phyloP scores from a whole-genome alignment of 2,113 vertebrate genomes.

The Peromyscus maniculatus region DNA sequence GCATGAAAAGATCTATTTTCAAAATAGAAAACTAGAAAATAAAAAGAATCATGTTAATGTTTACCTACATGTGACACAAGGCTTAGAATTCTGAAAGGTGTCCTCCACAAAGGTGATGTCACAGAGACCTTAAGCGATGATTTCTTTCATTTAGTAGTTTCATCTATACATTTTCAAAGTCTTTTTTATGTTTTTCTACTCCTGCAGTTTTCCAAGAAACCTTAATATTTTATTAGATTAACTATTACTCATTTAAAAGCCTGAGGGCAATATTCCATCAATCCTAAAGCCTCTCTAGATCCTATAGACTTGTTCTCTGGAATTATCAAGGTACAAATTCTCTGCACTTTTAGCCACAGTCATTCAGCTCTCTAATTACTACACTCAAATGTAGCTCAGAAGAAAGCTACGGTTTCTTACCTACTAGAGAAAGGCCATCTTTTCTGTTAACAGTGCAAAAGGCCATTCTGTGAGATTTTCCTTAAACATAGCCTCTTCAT shows the following conservation, averaged over 20 bases:
- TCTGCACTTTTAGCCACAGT: not conserved
- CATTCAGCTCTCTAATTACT: slow-evolving; percentile 17
- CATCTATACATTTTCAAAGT: not conserved
- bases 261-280: not conserved
- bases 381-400: not conserved
- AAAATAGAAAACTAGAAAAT: not conserved
- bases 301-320: not conserved
- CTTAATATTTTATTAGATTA: slow-evolving; percentile 13
- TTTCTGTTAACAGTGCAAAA: not conserved
- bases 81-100: not conserved
- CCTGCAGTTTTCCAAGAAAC: not conserved
- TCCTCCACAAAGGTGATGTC: not conserved
- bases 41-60: not conserved
- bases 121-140: not conserved
- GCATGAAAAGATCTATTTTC: not conserved
- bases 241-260: not conserved
- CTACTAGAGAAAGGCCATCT: not conserved
- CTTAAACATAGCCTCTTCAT: slow-evolving; percentile 3
- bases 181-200: not conserved
- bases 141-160: not conserved
- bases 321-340: slow-evolving; percentile 2
- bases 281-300: not conserved
- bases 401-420: not conserved
- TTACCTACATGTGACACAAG: not conserved
- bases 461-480: not conserved